phyloP scores from a whole-genome alignment of 2,888 invertebrate genomes.

The Leucophora obtusa region DNA sequence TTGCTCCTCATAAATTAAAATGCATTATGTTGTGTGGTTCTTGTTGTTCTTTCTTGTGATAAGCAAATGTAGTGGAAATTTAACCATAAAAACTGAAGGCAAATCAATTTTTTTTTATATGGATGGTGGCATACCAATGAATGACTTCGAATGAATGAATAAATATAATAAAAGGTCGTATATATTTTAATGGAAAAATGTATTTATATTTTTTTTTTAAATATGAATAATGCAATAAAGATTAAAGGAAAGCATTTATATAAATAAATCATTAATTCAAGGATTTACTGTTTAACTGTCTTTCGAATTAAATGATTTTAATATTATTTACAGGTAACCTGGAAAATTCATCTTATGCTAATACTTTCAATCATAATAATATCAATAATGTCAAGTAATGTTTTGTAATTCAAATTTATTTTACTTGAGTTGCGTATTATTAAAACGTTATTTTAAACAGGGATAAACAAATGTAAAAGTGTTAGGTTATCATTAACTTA shows the following conservation, averaged over 20 bases:
- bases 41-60: constrained; percentile 65
- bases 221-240: not conserved
- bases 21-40: constrained; percentile 28
- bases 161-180: constrained; percentile 27
- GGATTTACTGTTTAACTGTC: not conserved
- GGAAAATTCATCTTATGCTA: too few species aligned
- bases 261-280: constrained; percentile 22
- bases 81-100: constrained; percentile 41
- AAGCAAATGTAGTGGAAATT: constrained; percentile 71
- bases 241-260: not conserved
- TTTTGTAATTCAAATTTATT: too few species aligned
- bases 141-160: constrained; percentile 8
- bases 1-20: constrained; percentile 14
- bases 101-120: constrained; percentile 18
- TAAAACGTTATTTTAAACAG: too few species aligned
- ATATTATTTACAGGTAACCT: too few species aligned
- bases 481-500: too few species aligned
- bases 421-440: too few species aligned
- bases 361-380: too few species aligned
- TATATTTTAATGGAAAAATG: constrained; percentile 8
- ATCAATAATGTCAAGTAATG: too few species aligned
- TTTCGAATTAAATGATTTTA: too few species aligned
- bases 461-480: too few species aligned
- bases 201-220: constrained; percentile 2
- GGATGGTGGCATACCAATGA: not conserved